Conservation (phyloP, 1,140 invertebrate species). For the Heliconius eleuchia region DNA sequence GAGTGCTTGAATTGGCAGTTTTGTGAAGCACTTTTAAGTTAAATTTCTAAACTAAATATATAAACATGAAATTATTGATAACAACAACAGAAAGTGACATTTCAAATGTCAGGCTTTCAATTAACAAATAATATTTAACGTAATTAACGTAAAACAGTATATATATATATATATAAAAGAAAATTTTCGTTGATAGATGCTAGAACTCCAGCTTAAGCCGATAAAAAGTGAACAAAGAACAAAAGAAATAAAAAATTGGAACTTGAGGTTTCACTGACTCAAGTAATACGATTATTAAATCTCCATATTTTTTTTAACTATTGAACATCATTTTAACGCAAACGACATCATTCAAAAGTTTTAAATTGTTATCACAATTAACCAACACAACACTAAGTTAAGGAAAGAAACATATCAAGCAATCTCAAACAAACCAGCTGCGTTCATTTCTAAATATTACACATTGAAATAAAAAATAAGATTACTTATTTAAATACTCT, state of each 20-base stretch:
- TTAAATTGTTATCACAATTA: no score
- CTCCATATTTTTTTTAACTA: no score
- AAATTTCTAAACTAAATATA: not conserved
- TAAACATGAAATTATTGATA: conserved; percentile 1
- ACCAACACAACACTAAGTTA: not conserved
- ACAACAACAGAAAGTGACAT: not conserved
- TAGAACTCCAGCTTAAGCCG: not conserved
- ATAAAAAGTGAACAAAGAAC: no score
- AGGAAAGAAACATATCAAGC: not conserved
- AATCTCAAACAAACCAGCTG: not conserved
- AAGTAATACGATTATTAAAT: no score
- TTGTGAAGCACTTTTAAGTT: not conserved
- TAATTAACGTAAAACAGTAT: no score
- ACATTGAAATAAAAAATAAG: not conserved
- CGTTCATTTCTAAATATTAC: not conserved
- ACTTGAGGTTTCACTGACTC: no score
- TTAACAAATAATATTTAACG: not conserved
- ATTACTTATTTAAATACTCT: not conserved
- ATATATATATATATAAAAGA: not conserved
- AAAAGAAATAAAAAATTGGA: not conserved
- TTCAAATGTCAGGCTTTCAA: conserved; percentile 1
- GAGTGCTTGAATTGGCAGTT: not conserved
- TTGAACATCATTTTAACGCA: no score
- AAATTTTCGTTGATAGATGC: not conserved
- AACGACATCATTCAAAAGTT: not conserved